Percentiles rank a stretch among this genome's conserved stretches.
Conservation (phyloP, 2,113 vertebrate species). For the Ceratotherium simum region DNA sequence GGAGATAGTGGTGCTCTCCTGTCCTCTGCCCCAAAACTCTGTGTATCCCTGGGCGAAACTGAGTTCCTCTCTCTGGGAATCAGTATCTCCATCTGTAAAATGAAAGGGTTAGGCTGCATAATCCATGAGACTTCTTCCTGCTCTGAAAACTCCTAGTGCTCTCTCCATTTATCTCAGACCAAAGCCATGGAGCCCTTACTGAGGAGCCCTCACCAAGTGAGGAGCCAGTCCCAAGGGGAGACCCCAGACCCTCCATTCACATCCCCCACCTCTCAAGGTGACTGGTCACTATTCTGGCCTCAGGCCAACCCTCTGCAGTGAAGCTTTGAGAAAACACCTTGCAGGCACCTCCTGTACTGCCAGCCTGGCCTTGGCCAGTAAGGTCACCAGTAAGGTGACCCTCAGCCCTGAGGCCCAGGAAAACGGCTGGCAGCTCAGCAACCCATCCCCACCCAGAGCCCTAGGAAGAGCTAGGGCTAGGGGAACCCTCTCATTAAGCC, state of each 20-base stretch:
- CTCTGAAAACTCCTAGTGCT: background rate
- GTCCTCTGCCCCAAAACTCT: background rate
- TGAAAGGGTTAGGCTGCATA: background rate
- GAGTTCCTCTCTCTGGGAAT: background rate
- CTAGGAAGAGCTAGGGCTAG: background rate
- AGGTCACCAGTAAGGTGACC: background rate
- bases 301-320: background rate
- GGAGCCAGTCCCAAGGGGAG: background rate
- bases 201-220: background rate
- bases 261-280: background rate
- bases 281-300: background rate
- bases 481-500: background rate
- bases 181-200: background rate
- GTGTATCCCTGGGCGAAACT: background rate
- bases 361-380: background rate
- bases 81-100: background rate
- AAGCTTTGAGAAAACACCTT: constrained; percentile 18
- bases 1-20: background rate
- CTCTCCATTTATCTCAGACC: background rate
- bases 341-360: background rate
- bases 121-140: background rate
- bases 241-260: background rate
- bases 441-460: background rate
- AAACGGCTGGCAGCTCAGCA: background rate
- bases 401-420: background rate